These are phyloP conservation scores for Ctenopoma multispine DNA, from an alignment of 2,797 vertebrate genomes.

Conservation along the genomic window DNA sequence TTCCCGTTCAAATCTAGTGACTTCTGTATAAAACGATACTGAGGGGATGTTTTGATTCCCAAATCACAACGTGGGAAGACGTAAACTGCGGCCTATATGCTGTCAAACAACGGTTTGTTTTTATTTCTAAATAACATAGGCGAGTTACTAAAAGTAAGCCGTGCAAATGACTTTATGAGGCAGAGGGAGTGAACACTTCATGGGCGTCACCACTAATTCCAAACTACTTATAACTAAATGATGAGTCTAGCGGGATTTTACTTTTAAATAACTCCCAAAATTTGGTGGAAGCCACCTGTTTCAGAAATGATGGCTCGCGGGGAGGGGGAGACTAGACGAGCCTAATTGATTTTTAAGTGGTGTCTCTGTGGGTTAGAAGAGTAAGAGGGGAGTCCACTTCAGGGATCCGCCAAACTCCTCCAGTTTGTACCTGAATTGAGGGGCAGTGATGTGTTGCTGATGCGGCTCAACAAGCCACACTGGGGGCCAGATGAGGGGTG, in stretches of 20 bases:
- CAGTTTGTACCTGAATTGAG: conserved; percentile 80
- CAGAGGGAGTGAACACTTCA: not conserved
- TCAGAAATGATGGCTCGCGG: conserved; percentile 14
- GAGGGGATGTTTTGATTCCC: not conserved
- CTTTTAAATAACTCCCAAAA: conserved; percentile 18
- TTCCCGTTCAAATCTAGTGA: not conserved
- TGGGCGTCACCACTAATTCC: not conserved
- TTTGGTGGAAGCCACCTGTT: conserved; percentile 49
- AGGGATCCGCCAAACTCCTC: conserved; percentile 74
- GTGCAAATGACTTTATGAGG: conserved; percentile 1
- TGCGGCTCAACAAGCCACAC: conserved; percentile 75
- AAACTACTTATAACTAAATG: not conserved
- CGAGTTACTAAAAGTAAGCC: not conserved
- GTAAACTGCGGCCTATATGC: not conserved
- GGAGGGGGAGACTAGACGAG: conserved; percentile 38
- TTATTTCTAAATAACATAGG: not conserved
- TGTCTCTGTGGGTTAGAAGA: conserved; percentile 74
- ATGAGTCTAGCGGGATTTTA: conserved; percentile 9
- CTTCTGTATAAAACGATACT: not conserved
- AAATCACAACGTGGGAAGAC: not conserved
- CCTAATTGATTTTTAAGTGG: conserved; percentile 89
- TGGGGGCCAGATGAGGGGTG: conserved; percentile 60
- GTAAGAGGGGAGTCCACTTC: conserved; percentile 70
- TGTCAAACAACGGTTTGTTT: not conserved
- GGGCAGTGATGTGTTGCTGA: conserved; percentile 80